Evolutionary conservation across 2,888 invertebrate genomes (phyloP), one percentile per base, ranked within the genome.

Genomic region (Alsophila aescularia): DNA sequence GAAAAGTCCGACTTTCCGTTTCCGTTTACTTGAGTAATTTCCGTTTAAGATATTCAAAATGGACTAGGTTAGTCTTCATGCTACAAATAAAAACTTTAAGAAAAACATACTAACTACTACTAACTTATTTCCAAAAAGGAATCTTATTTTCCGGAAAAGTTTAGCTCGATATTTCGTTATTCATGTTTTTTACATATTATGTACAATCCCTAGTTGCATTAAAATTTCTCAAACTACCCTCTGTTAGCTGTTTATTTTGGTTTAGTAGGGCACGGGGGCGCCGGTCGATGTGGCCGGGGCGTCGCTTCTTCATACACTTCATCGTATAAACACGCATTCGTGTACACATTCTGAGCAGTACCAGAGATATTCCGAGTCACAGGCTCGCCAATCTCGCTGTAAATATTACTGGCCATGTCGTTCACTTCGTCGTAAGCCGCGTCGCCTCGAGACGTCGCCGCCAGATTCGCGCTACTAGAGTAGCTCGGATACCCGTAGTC

Each of bases 281-380:
- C 94, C 2, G 94, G 94, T 0, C 94, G 84, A 70, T 93, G 93
- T 2, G 94, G 94, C 0, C 93, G 79, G n/a, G 90, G 86, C 7
- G n/a, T 32, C 2, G 73, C 52, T 4, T 83, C 83, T 10, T 87
- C 87, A 21, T 76, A 85, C 53, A 92, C 92, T 32, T 88, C 90
- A 58, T 92, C 92, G 39, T 92, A 92, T 36, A 88, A 64, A 40
- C 78, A 73, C 9, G 81, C 60, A 52, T 78, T 83, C 2, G 75
- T 64, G 49, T 85, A 85, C 16, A 70, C 44, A 10, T 73, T 67
- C 41, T 66, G 69, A 0, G 65, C 10, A n/a, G 45, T 56, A 0
- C 66, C 74, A 10, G 81, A 80, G 59, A 58, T 36, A 40, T 64
- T 52, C 14, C 35, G 62, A 0, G 12, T 55, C 1, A 69, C 34